phyloP scores from a whole-genome alignment of 1,140 invertebrate species.

The Leucophenga varia region DNA sequence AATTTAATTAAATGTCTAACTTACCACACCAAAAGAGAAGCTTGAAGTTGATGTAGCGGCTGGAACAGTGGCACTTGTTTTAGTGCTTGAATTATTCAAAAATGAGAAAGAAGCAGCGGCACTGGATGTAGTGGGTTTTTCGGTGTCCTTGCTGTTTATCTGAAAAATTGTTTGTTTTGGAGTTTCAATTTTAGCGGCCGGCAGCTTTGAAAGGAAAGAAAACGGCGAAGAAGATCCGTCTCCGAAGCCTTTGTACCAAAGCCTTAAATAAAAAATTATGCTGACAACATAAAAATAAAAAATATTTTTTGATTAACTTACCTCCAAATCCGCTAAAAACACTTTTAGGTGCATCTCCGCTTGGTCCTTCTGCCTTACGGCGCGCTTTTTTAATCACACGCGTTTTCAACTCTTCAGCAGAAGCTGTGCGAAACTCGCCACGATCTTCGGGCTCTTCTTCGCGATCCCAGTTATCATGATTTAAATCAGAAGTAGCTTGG shows the following conservation, averaged over 20 bases:
- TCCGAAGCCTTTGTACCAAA: conserved; percentile 16
- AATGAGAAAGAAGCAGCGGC: too few relatives aligned
- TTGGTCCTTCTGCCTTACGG: conserved; percentile 60
- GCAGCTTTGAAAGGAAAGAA: conserved; percentile 60
- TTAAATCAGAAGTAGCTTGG: conserved; percentile 73
- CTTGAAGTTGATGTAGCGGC: too few relatives aligned
- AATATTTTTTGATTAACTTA: conserved; percentile 21
- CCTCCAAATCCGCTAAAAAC: conserved; percentile 68
- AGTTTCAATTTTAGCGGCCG: conserved; percentile 9
- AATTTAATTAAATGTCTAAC: too few relatives aligned
- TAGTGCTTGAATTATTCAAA: neutral
- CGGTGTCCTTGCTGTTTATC: neutral
- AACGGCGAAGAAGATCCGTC: conserved; percentile 56
- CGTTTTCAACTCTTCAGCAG: conserved; percentile 70
- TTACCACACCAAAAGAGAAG: too few relatives aligned
- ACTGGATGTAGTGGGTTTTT: too few relatives aligned
- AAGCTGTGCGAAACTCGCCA: conserved; percentile 70
- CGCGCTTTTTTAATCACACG: conserved; percentile 78
- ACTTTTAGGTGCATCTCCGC: conserved; percentile 59
- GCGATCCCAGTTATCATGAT: conserved; percentile 88
- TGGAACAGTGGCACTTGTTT: conserved; percentile 1
- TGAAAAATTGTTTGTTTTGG: neutral
- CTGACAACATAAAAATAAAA: neutral
- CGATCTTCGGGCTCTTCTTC: conserved; percentile 80
- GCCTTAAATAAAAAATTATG: conserved; percentile 17